phyloP scores from a whole-genome alignment of 2,113 vertebrate genomes.

The Sinocyclocheilus anshuiensis region DNA sequence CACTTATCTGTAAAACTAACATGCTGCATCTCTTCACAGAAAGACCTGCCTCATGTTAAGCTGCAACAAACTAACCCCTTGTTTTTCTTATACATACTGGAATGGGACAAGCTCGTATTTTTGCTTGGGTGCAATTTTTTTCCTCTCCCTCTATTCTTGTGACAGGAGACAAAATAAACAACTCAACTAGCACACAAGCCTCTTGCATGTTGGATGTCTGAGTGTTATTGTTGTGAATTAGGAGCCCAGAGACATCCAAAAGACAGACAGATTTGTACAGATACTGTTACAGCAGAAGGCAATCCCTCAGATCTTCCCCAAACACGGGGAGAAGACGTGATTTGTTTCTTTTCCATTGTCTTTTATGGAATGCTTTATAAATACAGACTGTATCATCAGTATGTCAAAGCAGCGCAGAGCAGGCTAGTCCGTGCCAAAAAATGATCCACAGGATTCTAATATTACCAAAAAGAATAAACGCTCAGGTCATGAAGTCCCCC shows the following conservation, averaged over 20 bases:
- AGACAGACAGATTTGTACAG: conserved; percentile 57
- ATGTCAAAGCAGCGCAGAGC: background rate
- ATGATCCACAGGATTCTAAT: conserved; percentile 17
- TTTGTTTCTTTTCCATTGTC: conserved; percentile 35
- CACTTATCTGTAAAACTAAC: conserved; percentile 77
- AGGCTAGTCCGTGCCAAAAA: background rate
- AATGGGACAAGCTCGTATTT: conserved; percentile 56
- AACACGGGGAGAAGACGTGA: conserved; percentile 29
- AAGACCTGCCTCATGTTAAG: conserved; percentile 63
- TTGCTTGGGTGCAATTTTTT: conserved; percentile 40
- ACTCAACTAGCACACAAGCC: conserved; percentile 60
- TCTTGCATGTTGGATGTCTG: conserved; percentile 55
- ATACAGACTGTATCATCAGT: conserved; percentile 7
- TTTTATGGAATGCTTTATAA: conserved; percentile 38
- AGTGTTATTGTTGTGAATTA: conserved; percentile 67
- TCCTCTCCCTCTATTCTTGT: conserved; percentile 45
- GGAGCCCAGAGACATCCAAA: conserved; percentile 66
- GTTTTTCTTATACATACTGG: conserved; percentile 68
- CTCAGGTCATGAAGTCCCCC: conserved; percentile 9
- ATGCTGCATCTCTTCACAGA: conserved; percentile 67
- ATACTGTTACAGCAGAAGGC: conserved; percentile 55
- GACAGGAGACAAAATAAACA: conserved; percentile 78
- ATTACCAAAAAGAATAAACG: conserved; percentile 12
- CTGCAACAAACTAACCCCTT: conserved; percentile 68
- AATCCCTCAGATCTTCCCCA: conserved; percentile 56